Percentiles rank a stretch among this genome's conserved stretches.
Conservation (phyloP, 2,888 invertebrate species). For the Craniophora ligustri region DNA sequence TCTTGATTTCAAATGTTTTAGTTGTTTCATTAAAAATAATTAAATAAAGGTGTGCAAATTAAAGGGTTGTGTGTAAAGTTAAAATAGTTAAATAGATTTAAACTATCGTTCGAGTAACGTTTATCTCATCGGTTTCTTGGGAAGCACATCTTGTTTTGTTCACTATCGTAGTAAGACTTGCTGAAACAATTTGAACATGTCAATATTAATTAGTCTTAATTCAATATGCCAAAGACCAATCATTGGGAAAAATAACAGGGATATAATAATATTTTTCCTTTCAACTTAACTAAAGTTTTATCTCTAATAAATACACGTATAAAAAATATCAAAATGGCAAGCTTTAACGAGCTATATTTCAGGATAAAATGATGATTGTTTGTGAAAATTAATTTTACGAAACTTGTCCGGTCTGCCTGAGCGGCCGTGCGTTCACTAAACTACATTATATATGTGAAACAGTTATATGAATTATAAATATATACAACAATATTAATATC, state of each 20-base stretch:
- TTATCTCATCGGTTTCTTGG: constrained; percentile 64
- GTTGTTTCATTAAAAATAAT: constrained; percentile 75
- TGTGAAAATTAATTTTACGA: constrained; percentile 75
- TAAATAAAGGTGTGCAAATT: constrained; percentile 87
- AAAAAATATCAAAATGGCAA: constrained; percentile 64
- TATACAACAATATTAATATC: constrained; percentile 80
- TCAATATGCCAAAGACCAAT: constrained; percentile 87
- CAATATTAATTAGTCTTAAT: constrained; percentile 74
- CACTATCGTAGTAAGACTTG: constrained; percentile 58
- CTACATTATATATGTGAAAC: constrained; percentile 72
- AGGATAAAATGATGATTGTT: constrained; percentile 75
- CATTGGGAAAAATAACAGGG: constrained; percentile 85
- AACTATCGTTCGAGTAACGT: constrained; percentile 77
- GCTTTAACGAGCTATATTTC: constrained; percentile 75
- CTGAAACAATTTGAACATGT: constrained; percentile 71
- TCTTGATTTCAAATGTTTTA: constrained; percentile 66
- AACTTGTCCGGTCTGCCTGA: constrained; percentile 58
- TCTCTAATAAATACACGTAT: constrained; percentile 52
- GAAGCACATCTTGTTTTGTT: constrained; percentile 67
- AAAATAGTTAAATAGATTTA: constrained; percentile 86
- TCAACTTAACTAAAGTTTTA: constrained; percentile 68
- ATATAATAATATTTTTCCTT: constrained; percentile 80
- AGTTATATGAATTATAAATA: constrained; percentile 82
- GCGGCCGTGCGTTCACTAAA: constrained; percentile 59
- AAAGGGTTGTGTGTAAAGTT: constrained; percentile 89